Evolutionary conservation across 2,113 vertebrate species (phyloP), one percentile per base, ranked within the genome.

Genomic region (Rhinopomastus cyanomelas): DNA sequence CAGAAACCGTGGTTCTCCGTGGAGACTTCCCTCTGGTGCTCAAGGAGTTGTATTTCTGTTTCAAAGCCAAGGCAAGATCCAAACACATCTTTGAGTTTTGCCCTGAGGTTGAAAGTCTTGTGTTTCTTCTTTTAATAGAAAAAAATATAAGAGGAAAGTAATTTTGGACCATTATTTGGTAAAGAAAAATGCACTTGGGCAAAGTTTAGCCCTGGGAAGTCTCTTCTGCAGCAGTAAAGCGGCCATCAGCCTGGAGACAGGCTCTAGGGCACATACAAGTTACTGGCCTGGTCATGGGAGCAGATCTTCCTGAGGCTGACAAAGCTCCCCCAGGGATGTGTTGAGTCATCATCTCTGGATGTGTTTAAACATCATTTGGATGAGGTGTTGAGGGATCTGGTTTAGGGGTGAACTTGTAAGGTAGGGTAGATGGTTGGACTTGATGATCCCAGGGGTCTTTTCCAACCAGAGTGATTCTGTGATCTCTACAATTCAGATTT

Each of bases 251-350:
- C 42, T 34, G 44, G 23, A 56, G 34, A 14, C 16, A 26, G 67
- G 4, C 52, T 25, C 8, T 1, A 32, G 26, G 48, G 82, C 36
- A 69, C 39, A 12, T 1, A n/a, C 9, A 22, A 30, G 52, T 8
- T 16, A 4, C 2, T 0, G 0, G 32, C 9, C 1, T 16, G 49
- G 30, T 42, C 11, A 42, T 42, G 57, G 3, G 4, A 19, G 3
- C 23, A 29, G 21, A 26, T 22, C 53, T 85, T 46, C 19, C 75
- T 14, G 21, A 34, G 69, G 3, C 29, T 26, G 21, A 3, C 30
- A 34, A 16, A 65, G 56, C 55, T 82, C 69, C 55, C 72, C 2
- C 3, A 17, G n/a, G n/a, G n/a, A n/a, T n/a, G n/a, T n/a, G n/a
- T n/a, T n/a, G n/a, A n/a, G n/a, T n/a, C n/a, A n/a, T n/a, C n/a